Evolutionary conservation across 2,113 vertebrate species (phyloP).

Genomic region (Megaleporinus macrocephalus): DNA sequence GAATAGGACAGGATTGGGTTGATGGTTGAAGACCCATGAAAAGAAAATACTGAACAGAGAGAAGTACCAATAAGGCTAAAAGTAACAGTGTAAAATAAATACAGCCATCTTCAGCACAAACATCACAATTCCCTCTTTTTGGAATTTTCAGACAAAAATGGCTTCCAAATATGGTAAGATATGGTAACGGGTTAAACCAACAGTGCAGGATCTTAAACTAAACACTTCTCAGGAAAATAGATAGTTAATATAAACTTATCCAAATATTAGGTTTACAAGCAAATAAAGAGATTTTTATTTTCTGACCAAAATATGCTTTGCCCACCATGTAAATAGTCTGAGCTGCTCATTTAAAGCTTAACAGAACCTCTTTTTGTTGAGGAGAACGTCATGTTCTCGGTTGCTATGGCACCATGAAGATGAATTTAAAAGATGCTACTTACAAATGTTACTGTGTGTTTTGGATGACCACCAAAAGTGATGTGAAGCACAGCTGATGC

Average conservation of each 20-base stretch:
- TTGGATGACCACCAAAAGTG: no score
- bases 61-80: not conserved
- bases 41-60: not conserved
- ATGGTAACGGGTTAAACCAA: not conserved
- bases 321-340: no score
- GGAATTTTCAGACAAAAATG: no score
- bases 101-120: no score
- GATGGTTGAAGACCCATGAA: not conserved
- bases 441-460: not conserved
- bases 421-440: not conserved
- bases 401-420: not conserved
- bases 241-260: not conserved
- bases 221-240: not conserved
- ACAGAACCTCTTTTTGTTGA: not conserved
- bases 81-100: no score
- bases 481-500: no score
- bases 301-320: no score
- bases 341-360: not conserved
- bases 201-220: not conserved
- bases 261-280: no score
- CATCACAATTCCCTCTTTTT: no score
- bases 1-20: not conserved
- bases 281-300: not conserved
- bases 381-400: not conserved
- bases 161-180: not conserved